phyloP scores from a whole-genome alignment of 2,797 vertebrate species.

The Falco cherrug region DNA sequence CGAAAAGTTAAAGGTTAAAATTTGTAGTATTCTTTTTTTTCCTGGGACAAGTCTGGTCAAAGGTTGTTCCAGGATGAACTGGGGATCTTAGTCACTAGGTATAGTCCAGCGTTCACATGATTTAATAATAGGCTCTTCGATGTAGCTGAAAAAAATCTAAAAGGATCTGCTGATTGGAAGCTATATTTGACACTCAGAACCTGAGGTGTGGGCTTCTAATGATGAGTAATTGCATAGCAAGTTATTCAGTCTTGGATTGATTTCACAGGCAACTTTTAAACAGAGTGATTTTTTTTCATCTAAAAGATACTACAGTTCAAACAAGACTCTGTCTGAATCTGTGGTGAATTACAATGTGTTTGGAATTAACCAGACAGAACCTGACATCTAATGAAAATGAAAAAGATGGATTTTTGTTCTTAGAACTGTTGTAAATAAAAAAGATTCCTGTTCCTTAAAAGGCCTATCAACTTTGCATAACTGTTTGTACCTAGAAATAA shows the following conservation, averaged over 20 bases:
- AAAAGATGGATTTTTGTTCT: background rate
- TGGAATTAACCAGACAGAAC: constrained; percentile 26
- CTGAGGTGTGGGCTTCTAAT: background rate
- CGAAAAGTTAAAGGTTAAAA: background rate
- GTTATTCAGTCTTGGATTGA: background rate
- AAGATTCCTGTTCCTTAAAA: background rate
- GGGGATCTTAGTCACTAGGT: background rate
- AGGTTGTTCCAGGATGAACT: background rate
- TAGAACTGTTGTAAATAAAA: background rate
- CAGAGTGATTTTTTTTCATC: background rate
- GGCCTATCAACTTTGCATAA: background rate
- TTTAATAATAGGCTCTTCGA: constrained; percentile 8
- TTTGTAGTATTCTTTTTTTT: background rate
- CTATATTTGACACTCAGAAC: background rate
- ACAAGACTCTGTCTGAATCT: background rate
- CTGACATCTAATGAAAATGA: background rate
- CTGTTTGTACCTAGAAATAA: background rate
- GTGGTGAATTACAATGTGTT: constrained; percentile 1
- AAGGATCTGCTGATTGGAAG: background rate
- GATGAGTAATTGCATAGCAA: background rate
- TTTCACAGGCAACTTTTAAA: constrained; percentile 2
- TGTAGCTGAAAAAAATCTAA: background rate
- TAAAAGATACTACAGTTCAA: background rate
- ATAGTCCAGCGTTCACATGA: background rate
- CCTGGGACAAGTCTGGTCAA: background rate